A percentile compares a stretch with the other conserved stretches of the same genome.
Evolutionary conservation across 2,113 vertebrate genomes (phyloP).

Genomic region (Pluvianellus socialis): DNA sequence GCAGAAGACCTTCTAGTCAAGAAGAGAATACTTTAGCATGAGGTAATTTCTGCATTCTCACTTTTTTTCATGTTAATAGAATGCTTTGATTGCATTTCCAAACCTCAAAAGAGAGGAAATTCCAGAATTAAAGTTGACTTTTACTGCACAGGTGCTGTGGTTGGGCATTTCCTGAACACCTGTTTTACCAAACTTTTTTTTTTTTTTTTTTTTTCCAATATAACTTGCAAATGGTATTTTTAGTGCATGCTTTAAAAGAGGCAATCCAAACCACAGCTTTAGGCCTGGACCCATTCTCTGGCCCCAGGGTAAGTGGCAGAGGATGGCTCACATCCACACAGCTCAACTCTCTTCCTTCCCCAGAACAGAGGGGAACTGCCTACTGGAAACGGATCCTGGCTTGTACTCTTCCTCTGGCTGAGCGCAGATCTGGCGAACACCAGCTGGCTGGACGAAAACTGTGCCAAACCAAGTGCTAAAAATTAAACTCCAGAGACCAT

Average conservation of each 20-base stretch:
- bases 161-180: conserved; percentile 18
- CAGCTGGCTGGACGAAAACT: background rate
- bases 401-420: background rate
- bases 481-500: background rate
- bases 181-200: background rate
- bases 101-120: conserved; percentile 11
- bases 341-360: background rate
- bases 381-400: background rate
- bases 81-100: conserved; percentile 33
- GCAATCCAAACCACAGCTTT: conserved; percentile 18
- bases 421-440: background rate
- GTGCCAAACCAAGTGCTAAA: background rate
- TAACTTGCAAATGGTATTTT: conserved; percentile 10
- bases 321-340: background rate
- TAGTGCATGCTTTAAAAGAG: background rate
- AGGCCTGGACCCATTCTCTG: background rate
- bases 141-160: background rate
- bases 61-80: background rate
- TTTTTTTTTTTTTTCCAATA: background rate
- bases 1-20: background rate
- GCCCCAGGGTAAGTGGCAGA: background rate
- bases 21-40: background rate
- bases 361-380: background rate
- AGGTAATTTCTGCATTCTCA: background rate
- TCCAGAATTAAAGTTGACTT: background rate